Evolutionary conservation across 2,888 invertebrate genomes (phyloP).

Genomic region (Opisthograptis luteolata): DNA sequence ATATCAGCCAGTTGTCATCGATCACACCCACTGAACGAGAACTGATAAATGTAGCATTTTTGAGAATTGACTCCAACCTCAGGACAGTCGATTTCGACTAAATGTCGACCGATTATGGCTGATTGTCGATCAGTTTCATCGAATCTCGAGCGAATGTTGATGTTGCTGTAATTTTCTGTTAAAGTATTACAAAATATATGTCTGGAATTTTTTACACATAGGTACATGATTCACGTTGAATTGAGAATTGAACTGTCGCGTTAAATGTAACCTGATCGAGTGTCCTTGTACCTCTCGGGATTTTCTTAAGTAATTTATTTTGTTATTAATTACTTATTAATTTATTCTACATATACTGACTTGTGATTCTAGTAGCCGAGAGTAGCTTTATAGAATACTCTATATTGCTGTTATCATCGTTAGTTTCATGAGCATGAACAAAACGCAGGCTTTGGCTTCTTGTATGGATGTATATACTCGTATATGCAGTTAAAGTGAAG

Average conservation of each 20-base stretch:
- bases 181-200: no score
- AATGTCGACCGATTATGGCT: slow-evolving; percentile 23
- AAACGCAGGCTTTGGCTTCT: slow-evolving; percentile 40
- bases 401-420: background rate
- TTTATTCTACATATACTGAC: no score
- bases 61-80: slow-evolving; percentile 50
- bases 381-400: no score
- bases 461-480: no score
- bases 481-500: slow-evolving; percentile 51
- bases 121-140: slow-evolving; percentile 25
- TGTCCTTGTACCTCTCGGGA: no score
- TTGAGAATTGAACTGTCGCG: no score
- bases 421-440: background rate
- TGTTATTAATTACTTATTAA: no score
- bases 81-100: background rate
- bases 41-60: slow-evolving; percentile 67
- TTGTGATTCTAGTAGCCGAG: no score
- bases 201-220: no score
- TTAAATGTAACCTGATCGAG: no score
- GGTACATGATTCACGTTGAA: no score
- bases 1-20: slow-evolving; percentile 61
- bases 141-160: slow-evolving; percentile 36
- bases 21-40: slow-evolving; percentile 63
- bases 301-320: no score
- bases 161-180: slow-evolving; percentile 40